Conservation (phyloP, 1,140 invertebrate species). For the Bilobella aurantiaca region DNA sequence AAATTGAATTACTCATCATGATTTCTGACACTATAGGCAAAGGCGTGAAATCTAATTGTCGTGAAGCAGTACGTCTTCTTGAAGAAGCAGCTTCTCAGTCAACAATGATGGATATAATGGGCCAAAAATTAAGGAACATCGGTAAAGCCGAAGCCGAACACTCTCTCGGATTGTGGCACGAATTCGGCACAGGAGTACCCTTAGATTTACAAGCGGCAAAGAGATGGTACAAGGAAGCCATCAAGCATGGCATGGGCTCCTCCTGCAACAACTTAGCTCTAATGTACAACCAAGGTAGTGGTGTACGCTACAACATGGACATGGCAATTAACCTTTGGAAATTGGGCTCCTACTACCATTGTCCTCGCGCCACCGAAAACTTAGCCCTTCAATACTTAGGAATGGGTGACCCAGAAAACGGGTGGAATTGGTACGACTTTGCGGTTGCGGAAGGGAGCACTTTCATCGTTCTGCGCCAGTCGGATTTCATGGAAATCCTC, state of each 20-base stretch:
- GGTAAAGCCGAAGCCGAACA: conserved; percentile 11
- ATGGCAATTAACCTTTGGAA: conserved; percentile 24
- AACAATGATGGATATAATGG: neutral
- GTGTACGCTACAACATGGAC: neutral
- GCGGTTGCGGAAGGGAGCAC: neutral
- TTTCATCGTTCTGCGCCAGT: neutral
- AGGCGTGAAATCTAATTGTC: conserved; percentile 12
- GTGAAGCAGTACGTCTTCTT: neutral
- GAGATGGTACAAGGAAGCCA: conserved; percentile 14
- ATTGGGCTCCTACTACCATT: neutral
- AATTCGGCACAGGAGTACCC: neutral
- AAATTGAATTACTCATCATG: too few relatives aligned
- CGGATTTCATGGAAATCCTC: neutral
- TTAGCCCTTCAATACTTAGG: neutral
- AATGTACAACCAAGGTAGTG: conserved; percentile 1
- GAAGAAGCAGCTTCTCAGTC: neutral
- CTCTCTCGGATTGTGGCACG: neutral
- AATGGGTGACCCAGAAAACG: neutral
- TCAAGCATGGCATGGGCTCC: neutral
- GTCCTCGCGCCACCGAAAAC: conserved; percentile 11
- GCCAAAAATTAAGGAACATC: neutral
- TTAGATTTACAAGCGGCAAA: neutral
- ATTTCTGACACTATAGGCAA: too few relatives aligned
- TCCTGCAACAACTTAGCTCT: conserved; percentile 19
- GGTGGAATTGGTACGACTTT: neutral